phyloP scores from a whole-genome alignment of 2,797 vertebrate genomes.

The Amblyraja radiata region DNA sequence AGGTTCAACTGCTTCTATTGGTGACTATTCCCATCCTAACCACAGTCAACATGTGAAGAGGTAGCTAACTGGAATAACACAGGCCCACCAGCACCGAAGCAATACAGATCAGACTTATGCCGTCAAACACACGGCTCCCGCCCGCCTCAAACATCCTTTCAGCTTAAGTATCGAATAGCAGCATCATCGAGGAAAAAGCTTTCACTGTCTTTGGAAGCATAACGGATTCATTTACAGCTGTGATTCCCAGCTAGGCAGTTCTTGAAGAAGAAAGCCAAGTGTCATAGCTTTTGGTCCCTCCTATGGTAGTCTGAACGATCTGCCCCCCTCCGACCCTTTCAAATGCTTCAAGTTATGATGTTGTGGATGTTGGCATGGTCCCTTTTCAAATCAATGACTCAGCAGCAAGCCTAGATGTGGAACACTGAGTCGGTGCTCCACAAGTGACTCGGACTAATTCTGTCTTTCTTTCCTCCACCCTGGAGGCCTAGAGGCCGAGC shows the following conservation, averaged over 20 bases:
- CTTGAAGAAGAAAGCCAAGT: background rate
- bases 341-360: background rate
- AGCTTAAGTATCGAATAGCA: conserved; percentile 17
- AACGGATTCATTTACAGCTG: background rate
- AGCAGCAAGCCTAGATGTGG: background rate
- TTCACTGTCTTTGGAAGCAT: background rate
- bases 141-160: background rate
- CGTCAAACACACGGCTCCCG: background rate
- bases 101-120: background rate
- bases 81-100: background rate
- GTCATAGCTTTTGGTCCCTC: background rate
- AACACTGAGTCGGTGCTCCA: background rate
- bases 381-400: background rate
- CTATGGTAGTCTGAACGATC: background rate
- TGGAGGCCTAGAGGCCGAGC: background rate
- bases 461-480: background rate
- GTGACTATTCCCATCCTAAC: conserved; percentile 39
- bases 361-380: background rate
- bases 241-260: background rate
- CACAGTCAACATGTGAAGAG: conserved; percentile 37
- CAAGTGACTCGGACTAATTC: background rate
- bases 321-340: background rate
- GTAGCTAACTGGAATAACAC: background rate
- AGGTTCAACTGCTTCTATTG: conserved; percentile 12
- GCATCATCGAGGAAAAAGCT: background rate